Percentiles rank a stretch among this genome's conserved stretches.
Conservation (phyloP, 2,113 vertebrate genomes). For the Neodontobutis hainanensis region DNA sequence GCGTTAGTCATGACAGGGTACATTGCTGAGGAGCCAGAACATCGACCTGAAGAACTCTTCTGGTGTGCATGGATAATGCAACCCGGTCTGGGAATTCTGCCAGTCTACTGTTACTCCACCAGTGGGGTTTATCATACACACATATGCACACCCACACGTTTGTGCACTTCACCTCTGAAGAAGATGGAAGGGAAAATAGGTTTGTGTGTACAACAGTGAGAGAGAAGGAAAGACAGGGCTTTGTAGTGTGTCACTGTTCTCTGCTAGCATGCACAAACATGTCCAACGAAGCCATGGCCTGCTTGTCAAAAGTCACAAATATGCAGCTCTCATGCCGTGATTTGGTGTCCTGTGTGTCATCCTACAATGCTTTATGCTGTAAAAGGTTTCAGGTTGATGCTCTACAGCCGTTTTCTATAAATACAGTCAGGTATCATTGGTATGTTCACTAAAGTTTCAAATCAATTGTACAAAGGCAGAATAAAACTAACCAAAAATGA, state of each 20-base stretch:
- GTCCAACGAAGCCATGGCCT: conserved; percentile 61
- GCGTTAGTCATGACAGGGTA: conserved; percentile 58
- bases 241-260: conserved; percentile 74
- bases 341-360: conserved; percentile 42
- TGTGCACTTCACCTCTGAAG: conserved; percentile 10
- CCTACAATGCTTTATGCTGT: not conserved
- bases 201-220: conserved; percentile 23
- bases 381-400: conserved; percentile 20
- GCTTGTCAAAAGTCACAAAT: conserved; percentile 76
- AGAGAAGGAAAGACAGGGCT: conserved; percentile 52
- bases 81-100: conserved; percentile 76
- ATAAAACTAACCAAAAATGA: not conserved
- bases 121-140: conserved; percentile 73
- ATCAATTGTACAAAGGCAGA: not conserved
- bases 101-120: conserved; percentile 76
- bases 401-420: not conserved
- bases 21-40: conserved; percentile 65
- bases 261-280: conserved; percentile 72
- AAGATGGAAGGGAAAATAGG: conserved; percentile 30
- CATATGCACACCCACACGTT: conserved; percentile 58
- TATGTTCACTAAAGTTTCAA: not conserved
- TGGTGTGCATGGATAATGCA: conserved; percentile 77
- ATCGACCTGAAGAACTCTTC: conserved; percentile 74
- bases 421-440: not conserved
- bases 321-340: conserved; percentile 59